A percentile compares a stretch with the other conserved stretches of the same genome.
Conservation (phyloP, 2,797 vertebrate species). For the Euthynnus affinis region DNA sequence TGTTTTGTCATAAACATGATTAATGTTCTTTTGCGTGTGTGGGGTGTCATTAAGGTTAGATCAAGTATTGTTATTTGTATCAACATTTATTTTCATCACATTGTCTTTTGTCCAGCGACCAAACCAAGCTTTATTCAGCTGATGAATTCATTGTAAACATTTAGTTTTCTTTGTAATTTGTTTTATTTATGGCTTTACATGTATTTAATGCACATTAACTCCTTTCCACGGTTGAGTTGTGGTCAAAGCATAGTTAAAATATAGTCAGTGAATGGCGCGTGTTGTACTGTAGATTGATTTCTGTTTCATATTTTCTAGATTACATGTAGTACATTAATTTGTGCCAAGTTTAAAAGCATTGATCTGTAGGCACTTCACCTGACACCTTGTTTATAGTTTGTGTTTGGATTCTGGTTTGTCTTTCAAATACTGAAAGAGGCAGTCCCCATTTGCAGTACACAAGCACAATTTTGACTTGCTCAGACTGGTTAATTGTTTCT, state of each 20-base stretch:
- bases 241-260: slow-evolving; percentile 20
- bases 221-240: slow-evolving; percentile 38
- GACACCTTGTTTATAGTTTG: slow-evolving; percentile 50
- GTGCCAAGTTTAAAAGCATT: slow-evolving; percentile 32
- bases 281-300: slow-evolving; percentile 22
- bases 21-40: slow-evolving; percentile 34
- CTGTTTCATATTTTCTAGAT: slow-evolving; percentile 43
- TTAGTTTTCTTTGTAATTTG: slow-evolving; percentile 36
- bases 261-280: slow-evolving; percentile 15
- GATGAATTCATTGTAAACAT: slow-evolving; percentile 48
- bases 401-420: slow-evolving; percentile 29
- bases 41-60: slow-evolving; percentile 43
- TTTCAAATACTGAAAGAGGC: slow-evolving; percentile 12
- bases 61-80: slow-evolving; percentile 44
- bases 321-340: slow-evolving; percentile 3
- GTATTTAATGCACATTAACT: slow-evolving; percentile 35
- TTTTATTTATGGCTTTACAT: slow-evolving; percentile 42
- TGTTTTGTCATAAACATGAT: slow-evolving; percentile 62
- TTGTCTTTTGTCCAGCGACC: slow-evolving; percentile 34
- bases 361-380: slow-evolving; percentile 28
- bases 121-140: slow-evolving; percentile 18
- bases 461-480: slow-evolving; percentile 43
- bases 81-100: slow-evolving; percentile 40
- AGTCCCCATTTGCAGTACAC: neutral
- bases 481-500: slow-evolving; percentile 23